A percentile compares a stretch with the other conserved stretches of the same genome.
Evolutionary conservation across 2,888 invertebrate species (phyloP).

Genomic region (Ametastegia equiseti): DNA sequence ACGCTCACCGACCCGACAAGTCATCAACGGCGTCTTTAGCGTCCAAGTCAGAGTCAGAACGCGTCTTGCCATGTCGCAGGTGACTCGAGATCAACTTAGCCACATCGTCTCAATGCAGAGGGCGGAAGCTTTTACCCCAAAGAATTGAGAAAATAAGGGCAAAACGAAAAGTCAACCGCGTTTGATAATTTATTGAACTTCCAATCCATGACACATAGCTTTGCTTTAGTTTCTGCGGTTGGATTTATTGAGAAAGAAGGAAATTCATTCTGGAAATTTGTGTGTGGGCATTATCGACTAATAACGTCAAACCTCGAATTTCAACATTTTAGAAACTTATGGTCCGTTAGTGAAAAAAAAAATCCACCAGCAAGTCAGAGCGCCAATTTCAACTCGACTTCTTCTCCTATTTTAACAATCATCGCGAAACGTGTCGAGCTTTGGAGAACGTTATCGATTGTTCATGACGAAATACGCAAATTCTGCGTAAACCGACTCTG

Average conservation of each 20-base stretch:
- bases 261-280: not conserved
- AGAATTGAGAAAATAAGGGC: not conserved
- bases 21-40: conserved; percentile 2
- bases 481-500: not conserved
- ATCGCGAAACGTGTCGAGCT: conserved; percentile 10
- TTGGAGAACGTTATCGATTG: not conserved
- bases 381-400: not conserved
- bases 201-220: not conserved
- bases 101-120: not conserved
- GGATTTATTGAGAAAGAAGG: no score
- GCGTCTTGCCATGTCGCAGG: conserved; percentile 9
- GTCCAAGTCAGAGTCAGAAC: no score
- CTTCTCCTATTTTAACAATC: not conserved
- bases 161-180: no score
- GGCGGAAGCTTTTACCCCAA: not conserved
- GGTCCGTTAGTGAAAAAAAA: not conserved
- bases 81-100: conserved; percentile 1
- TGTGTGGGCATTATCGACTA: no score
- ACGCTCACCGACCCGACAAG: conserved; percentile 58
- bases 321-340: not conserved
- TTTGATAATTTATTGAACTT: no score
- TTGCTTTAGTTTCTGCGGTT: not conserved
- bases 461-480: not conserved
- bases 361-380: not conserved
- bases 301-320: no score